Base-by-base conservation (phyloP, 2,888 invertebrate species). In the Tubiluchus corallicola region DNA sequence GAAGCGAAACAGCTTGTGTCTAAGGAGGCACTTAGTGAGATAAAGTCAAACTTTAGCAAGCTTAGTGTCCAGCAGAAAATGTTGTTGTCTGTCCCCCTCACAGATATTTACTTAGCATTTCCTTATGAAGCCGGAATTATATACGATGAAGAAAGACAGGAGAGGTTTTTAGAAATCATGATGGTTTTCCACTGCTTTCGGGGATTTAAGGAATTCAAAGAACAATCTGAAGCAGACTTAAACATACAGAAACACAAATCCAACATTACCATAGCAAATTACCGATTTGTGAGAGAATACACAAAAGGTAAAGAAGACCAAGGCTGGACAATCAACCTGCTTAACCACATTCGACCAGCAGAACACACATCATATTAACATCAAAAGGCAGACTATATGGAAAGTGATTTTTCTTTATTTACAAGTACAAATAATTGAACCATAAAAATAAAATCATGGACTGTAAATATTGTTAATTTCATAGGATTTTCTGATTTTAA, bases 131-230 rank as follows among this genome's bases (percentile, higher is more conserved):
- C n/a, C n/a, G 29, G n/a, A 29, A 29, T 29, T 9, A 29, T 29
- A 29, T 29, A 29, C n/a, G 29, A 29, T 29, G 29, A 29, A 29
- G 29, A 29, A 29, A 29, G n/a, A 29, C 9, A n/a, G n/a, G n/a
- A 29, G 29, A 29, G n/a, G 29, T 29, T 29, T 29, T n/a, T 29
- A 29, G 29, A 29, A n/a, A 29, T 29, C n/a, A 29, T 29, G 29
- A 29, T 29, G 29, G 29, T 29, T 9, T 29, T 29, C 29, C 29
- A 29, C 29, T 29, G 29, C 29, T 29, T 29, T n/a, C 9, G n/a
- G n/a, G 29, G 29, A 29, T 29, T 29, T 9, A n/a, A 29, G 9
- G n/a, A 9, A 9, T 29, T 29, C 29, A 29, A 29, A 29, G n/a
- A 29, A n/a, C 9, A n/a, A 9, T 9, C 9, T 29, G 29, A 29